These are phyloP conservation scores for zebrafish (Danio rerio) DNA, from an alignment of 2,113 vertebrate species.

Conservation along the genomic window DNA sequence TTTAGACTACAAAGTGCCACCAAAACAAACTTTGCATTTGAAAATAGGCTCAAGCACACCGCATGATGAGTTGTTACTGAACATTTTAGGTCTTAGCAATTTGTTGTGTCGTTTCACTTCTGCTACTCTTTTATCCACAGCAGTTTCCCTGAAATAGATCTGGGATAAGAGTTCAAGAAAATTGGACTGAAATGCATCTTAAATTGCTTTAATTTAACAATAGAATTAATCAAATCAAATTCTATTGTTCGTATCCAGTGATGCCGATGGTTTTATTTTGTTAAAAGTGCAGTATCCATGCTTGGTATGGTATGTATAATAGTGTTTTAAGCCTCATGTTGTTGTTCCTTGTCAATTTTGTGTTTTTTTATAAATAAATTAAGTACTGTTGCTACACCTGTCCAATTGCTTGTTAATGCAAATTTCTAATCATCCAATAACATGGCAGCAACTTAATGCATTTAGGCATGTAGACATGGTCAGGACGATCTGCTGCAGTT, in stretches of 20 bases:
- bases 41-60: neutral
- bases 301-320: too few species aligned
- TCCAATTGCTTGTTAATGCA: too few species aligned
- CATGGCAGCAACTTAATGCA: too few species aligned
- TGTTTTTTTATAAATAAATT: too few species aligned
- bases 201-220: neutral
- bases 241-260: neutral
- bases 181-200: neutral
- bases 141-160: neutral
- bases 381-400: too few species aligned
- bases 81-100: neutral
- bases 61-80: neutral
- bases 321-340: too few species aligned
- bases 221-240: neutral
- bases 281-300: too few species aligned
- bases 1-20: slow-evolving; percentile 17
- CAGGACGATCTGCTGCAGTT: too few species aligned
- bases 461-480: too few species aligned
- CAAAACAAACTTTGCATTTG: slow-evolving; percentile 11
- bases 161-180: neutral
- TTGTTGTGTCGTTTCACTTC: neutral
- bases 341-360: too few species aligned
- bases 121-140: neutral
- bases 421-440: too few species aligned
- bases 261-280: neutral